phyloP scores from a whole-genome alignment of 2,888 invertebrate species.

The Tachina fera region DNA sequence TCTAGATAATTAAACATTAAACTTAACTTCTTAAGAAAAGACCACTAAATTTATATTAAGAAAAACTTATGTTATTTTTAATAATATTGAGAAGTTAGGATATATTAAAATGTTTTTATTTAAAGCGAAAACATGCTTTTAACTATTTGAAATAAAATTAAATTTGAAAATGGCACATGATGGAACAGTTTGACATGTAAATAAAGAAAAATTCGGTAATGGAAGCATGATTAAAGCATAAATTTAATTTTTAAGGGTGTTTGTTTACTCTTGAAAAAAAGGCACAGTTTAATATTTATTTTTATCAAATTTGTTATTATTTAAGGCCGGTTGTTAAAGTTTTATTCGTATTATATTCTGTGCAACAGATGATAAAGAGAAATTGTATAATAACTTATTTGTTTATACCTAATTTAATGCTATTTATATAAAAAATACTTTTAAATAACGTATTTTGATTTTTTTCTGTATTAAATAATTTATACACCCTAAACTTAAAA shows the following conservation, averaged over 20 bases:
- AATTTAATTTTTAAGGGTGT: conserved; percentile 3
- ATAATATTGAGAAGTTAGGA: conserved; percentile 41
- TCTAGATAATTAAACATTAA: conserved; percentile 36
- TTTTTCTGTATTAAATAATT: conserved; percentile 11
- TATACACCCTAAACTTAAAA: conserved; percentile 49
- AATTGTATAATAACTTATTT: conserved; percentile 44
- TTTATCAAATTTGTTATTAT: not conserved
- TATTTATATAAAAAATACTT: conserved; percentile 35
- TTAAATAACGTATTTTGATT: conserved; percentile 23
- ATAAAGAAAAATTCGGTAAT: conserved; percentile 37
- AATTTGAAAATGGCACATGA: conserved; percentile 71
- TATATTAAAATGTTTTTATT: too few relatives aligned
- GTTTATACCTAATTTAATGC: conserved; percentile 28
- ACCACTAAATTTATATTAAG: conserved; percentile 27
- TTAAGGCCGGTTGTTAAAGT: conserved; percentile 39
- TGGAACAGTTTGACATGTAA: conserved; percentile 56
- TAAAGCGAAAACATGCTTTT: conserved; percentile 12
- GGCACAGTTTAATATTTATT: conserved; percentile 53
- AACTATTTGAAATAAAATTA: conserved; percentile 59
- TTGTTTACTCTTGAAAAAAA: conserved; percentile 33
- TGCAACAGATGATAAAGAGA: conserved; percentile 8
- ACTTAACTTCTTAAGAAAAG: conserved; percentile 42
- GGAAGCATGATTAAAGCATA: conserved; percentile 60
- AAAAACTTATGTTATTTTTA: conserved; percentile 33
- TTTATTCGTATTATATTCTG: not conserved